A percentile compares a stretch with the other conserved stretches of the same genome.
Conservation (phyloP, 1,140 invertebrate species). For the Drosophila equinoxialis region DNA sequence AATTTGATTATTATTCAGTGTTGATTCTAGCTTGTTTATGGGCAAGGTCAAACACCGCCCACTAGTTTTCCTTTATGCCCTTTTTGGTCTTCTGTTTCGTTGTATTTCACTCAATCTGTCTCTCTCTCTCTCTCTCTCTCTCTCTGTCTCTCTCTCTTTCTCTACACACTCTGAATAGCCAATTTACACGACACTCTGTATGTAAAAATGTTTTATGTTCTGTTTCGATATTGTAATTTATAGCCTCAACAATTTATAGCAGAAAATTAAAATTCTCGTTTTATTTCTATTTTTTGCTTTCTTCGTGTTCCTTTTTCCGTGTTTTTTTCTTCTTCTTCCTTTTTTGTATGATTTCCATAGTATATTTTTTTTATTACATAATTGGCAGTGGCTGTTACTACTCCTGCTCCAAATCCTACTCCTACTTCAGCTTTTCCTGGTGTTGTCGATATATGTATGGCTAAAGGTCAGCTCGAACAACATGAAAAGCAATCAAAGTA, state of each 20-base stretch:
- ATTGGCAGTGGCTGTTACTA: conserved; percentile 49
- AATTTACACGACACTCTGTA: conserved; percentile 55
- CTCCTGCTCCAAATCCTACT: conserved; percentile 2
- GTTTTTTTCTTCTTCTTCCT: conserved; percentile 10
- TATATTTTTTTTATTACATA: conserved; percentile 72
- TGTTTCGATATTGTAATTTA: conserved; percentile 59
- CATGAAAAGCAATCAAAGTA: conserved; percentile 53
- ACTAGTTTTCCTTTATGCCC: background rate
- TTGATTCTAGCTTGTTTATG: conserved; percentile 11
- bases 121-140: background rate
- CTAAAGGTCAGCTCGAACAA: conserved; percentile 16
- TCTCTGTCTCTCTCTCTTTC: background rate
- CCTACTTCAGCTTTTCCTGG: background rate
- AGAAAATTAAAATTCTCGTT: conserved; percentile 57
- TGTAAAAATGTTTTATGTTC: conserved; percentile 59
- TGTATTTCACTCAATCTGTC: background rate
- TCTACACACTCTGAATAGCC: conserved; percentile 14
- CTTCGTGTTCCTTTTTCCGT: conserved; percentile 9
- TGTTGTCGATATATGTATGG: conserved; percentile 42
- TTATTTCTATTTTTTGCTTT: conserved; percentile 7
- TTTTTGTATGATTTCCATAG: background rate
- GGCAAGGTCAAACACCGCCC: conserved; percentile 1
- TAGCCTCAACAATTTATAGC: conserved; percentile 54
- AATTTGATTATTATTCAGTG: conserved; percentile 10
- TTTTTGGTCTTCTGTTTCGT: background rate